Evolutionary conservation across 2,888 invertebrate species (phyloP), one percentile per base, ranked within the genome.

Genomic region (Augochlorella aurata): DNA sequence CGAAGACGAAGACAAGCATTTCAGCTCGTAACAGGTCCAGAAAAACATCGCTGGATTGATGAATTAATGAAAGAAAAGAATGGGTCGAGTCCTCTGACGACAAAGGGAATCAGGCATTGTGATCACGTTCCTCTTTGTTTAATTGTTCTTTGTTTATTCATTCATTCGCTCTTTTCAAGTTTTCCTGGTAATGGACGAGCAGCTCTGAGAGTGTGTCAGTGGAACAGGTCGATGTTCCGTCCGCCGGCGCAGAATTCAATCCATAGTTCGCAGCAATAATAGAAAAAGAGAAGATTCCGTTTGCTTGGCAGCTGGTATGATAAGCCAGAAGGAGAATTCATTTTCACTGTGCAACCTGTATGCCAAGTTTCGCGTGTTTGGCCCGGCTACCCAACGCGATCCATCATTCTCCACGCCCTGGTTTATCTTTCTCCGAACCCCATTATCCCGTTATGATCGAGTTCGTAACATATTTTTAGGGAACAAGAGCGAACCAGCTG

Each of bases 121-220:
- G 75, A 84, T 86, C 82, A 77, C 78, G 58, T 81, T 81, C 83
- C 74, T 68, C 81, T 84, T 88, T 85, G 82, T 88, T 82, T 79
- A 76, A 79, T 83, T 73, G 66, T 63, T 61, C 78, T 83, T 88
- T 86, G 78, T 88, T 79, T 76, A 84, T 74, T 82, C 82, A 68
- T 76, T 76, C 84, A 61, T 72, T 49, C 79, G 65, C 81, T 67
- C 83, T 83, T 82, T 78, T 70, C 80, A 77, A 50, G 75, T 81
- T 81, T 74, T 74, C 74, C 78, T 79, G 66, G 67, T 79, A 81
- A 80, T 82, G 63, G 77, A 71, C 71, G 76, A 79, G 76, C 74
- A 63, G 74, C 50, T 7, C 38, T 68, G 72, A 83, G 79, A 84
- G 80, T 86, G 85, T 85, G 84, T 80, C 80, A 88, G 84, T 86